These are phyloP conservation scores for Pachycephus smyrnensis DNA, from an alignment of 2,888 invertebrate genomes.

Conservation along the genomic window DNA sequence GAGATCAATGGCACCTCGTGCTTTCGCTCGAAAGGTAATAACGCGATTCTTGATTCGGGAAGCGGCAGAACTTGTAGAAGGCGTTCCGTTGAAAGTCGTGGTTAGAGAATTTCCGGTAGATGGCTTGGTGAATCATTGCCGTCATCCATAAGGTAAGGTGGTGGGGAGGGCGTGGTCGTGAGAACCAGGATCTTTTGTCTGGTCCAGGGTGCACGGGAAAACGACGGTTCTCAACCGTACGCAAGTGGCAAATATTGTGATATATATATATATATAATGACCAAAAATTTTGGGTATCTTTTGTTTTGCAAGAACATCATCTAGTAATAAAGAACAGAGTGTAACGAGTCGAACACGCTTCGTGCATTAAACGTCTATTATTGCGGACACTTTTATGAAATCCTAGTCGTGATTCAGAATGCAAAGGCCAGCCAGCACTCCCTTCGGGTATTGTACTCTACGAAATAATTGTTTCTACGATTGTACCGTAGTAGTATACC, in stretches of 20 bases:
- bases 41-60: slow-evolving; percentile 1
- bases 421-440: slow-evolving; percentile 7
- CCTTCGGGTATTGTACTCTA: neutral
- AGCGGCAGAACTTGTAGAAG: slow-evolving; percentile 1
- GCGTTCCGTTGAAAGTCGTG: slow-evolving; percentile 20
- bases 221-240: slow-evolving; percentile 50
- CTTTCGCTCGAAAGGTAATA: neutral
- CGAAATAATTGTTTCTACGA: slow-evolving; percentile 12
- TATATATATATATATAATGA: neutral
- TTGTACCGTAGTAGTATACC: neutral
- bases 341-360: slow-evolving; percentile 36
- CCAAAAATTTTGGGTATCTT: neutral
- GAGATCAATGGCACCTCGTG: neutral
- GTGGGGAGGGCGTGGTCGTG: slow-evolving; percentile 60
- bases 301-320: neutral
- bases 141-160: slow-evolving; percentile 40
- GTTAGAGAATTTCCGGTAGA: slow-evolving; percentile 54
- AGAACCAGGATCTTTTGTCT: slow-evolving; percentile 61
- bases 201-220: slow-evolving; percentile 47
- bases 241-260: neutral
- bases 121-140: slow-evolving; percentile 49
- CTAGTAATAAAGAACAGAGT: neutral
- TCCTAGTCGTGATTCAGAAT: slow-evolving; percentile 31
- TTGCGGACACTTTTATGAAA: slow-evolving; percentile 37
- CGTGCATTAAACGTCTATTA: slow-evolving; percentile 40